Evolutionary conservation across 2,797 vertebrate species (phyloP), one percentile per base, ranked within the genome.

Genomic region (Octomys mimax): DNA sequence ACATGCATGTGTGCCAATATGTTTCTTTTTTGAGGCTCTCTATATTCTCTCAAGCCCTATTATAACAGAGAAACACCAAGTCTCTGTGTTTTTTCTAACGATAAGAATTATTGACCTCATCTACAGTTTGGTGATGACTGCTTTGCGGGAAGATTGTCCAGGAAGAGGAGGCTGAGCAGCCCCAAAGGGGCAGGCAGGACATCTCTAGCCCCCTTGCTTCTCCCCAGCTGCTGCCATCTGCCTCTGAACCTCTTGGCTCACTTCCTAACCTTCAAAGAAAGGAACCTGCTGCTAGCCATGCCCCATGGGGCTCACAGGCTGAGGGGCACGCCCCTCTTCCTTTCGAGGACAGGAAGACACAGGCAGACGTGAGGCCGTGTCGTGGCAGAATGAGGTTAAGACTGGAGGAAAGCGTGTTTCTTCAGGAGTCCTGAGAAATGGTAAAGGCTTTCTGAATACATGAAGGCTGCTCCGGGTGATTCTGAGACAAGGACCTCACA

Each of bases 1-100:
- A 42, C 42, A 18, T 28, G 42, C 73, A 31, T 16, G 28, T 46
- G 73, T 77, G 42, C 59, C 68, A 95, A 64, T 7, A 42, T n/a
- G 73, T 93, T 91, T 89, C 73, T 85, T 88, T 89, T 92, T 85
- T 70, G 81, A 92, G 83, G 85, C 42, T 92, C 36, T 1, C 28
- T 54, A 62, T 89, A 49, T 87, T 92, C 59, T 90, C 73, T n/a
- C 66, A 66, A 31, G 18, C 59, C 36, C 39, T 71, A 54, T 26
- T 31, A 5, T 31, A 59, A 86, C 88, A 79, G 87, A 78, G 84
- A 97, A 83, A 13, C 2, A 85, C 14, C 39, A 92, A 87, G 73
- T 77, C 86, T 75, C 89, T 92, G 36, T 28, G n/a, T 95, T 92
- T 85, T 52, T n/a, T 88, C 57, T 62, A 46, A 61, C 31, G 81